Evolutionary conservation across 2,888 invertebrate species (phyloP).

Genomic region (Drosophila yooni): DNA sequence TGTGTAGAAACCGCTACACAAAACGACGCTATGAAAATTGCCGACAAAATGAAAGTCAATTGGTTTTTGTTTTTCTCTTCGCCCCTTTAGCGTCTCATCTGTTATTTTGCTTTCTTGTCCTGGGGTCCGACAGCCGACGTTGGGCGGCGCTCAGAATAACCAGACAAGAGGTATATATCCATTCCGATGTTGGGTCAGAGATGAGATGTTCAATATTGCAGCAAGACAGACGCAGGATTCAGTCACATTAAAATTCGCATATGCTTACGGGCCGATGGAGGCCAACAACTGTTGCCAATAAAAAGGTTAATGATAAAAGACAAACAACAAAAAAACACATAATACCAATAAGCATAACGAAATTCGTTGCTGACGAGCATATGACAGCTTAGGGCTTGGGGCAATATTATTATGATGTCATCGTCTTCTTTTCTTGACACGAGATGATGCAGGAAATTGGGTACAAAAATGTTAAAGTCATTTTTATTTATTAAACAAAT

Average conservation of each 20-base stretch:
- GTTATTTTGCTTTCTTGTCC: constrained; percentile 28
- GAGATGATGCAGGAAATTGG: neutral
- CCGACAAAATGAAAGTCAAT: constrained; percentile 79
- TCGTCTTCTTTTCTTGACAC: neutral
- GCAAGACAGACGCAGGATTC: constrained; percentile 54
- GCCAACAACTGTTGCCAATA: constrained; percentile 56
- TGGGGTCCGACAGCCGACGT: constrained; percentile 24
- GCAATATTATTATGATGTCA: constrained; percentile 3
- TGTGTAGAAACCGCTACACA: constrained; percentile 42
- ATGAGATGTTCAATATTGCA: constrained; percentile 78
- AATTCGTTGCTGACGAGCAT: constrained; percentile 21
- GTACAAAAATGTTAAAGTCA: neutral
- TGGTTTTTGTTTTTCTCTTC: constrained; percentile 51
- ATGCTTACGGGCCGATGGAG: constrained; percentile 50
- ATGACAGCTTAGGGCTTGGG: constrained; percentile 21
- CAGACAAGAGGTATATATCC: constrained; percentile 26
- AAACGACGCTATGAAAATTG: constrained; percentile 70
- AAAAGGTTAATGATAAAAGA: constrained; percentile 72
- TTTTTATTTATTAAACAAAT: neutral
- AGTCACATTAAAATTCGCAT: constrained; percentile 64
- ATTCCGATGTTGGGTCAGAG: constrained; percentile 44
- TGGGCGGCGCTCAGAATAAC: constrained; percentile 44
- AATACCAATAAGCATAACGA: constrained; percentile 40
- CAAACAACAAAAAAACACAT: constrained; percentile 14
- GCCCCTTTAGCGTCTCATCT: constrained; percentile 10